These are phyloP conservation scores for Baronia brevicornis DNA, from an alignment of 2,888 invertebrate genomes.

Conservation along the genomic window DNA sequence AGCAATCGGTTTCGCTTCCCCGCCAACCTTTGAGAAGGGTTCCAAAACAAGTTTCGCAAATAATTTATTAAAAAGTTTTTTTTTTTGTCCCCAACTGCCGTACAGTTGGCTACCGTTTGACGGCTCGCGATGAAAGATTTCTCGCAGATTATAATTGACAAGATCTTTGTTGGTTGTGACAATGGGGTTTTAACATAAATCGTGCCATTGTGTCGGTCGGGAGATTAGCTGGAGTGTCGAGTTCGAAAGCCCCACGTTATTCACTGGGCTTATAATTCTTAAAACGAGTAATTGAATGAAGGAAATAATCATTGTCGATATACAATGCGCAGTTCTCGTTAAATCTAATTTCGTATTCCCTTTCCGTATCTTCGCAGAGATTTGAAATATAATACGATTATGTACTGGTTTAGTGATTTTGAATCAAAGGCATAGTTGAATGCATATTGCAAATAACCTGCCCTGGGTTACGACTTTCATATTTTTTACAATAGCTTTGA, in stretches of 20 bases:
- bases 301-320: conserved; percentile 28
- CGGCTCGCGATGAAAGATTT: conserved; percentile 59
- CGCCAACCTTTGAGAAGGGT: conserved; percentile 67
- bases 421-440: conserved; percentile 9
- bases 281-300: conserved; percentile 52
- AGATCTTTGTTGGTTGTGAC: conserved; percentile 68
- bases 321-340: conserved; percentile 48
- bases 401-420: conserved; percentile 19
- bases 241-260: conserved; percentile 27
- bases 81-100: conserved; percentile 26
- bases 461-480: too few species aligned
- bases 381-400: conserved; percentile 35
- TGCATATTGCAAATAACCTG: too few species aligned
- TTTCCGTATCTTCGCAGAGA: conserved; percentile 43
- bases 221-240: conserved; percentile 63
- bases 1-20: conserved; percentile 71
- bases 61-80: conserved; percentile 57
- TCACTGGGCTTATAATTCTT: conserved; percentile 44
- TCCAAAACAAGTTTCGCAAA: conserved; percentile 69
- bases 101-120: conserved; percentile 68
- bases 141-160: conserved; percentile 71
- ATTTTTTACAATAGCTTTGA: too few species aligned
- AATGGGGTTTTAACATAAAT: conserved; percentile 61
- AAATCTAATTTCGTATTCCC: conserved; percentile 49
- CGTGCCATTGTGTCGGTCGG: conserved; percentile 49